Conservation (phyloP, 2,888 invertebrate genomes). For the Coecobrya sp. region DNA sequence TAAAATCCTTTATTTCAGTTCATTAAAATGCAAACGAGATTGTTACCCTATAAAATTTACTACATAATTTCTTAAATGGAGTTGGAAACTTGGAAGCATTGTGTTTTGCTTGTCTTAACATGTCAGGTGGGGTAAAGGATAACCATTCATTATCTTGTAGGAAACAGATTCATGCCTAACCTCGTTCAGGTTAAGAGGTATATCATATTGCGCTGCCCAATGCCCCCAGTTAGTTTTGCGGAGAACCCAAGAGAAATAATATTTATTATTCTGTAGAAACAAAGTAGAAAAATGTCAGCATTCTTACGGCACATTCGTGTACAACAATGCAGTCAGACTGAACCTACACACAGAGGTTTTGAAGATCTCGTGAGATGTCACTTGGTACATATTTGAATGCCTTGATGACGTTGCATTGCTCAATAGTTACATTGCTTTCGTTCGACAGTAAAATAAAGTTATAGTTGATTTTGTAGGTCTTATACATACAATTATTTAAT, state of each 20-base stretch:
- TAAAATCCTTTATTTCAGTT: not conserved
- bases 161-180: not conserved
- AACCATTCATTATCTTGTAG: not conserved
- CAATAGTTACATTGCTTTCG: not conserved
- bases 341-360: not conserved
- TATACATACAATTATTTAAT: not conserved
- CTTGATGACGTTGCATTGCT: not conserved
- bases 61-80: not conserved
- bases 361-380: not conserved
- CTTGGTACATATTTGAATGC: not conserved
- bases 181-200: not conserved
- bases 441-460: not conserved
- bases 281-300: not conserved
- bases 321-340: not conserved
- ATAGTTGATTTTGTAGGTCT: not conserved
- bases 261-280: no score
- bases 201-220: not conserved
- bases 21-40: not conserved
- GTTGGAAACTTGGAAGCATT: slow-evolving; percentile 7
- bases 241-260: no score
- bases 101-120: not conserved
- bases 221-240: no score
- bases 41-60: not conserved
- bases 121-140: not conserved
- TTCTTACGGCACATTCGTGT: not conserved